Conservation (phyloP, 1,140 invertebrate genomes). For the Andricus grossulariae region DNA sequence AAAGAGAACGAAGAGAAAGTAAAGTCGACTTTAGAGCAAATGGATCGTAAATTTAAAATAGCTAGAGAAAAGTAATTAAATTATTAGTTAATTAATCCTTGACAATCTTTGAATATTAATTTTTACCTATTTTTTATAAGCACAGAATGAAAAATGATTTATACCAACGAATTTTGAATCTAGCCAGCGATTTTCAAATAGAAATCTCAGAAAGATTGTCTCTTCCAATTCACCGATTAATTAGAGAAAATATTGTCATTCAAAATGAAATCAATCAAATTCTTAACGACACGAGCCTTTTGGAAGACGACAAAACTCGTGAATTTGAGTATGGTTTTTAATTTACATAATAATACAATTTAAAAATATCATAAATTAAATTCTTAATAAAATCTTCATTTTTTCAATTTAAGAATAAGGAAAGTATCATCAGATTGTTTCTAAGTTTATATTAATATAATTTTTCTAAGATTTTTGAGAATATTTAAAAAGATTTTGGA, state of each 20-base stretch:
- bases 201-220: conserved; percentile 51
- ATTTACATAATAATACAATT: conserved; percentile 24
- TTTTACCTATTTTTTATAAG: conserved; percentile 2
- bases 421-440: no score
- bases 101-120: neutral
- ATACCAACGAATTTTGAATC: conserved; percentile 53
- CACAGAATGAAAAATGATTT: conserved; percentile 64
- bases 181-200: conserved; percentile 56
- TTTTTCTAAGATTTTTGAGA: no score
- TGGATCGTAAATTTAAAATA: conserved; percentile 55
- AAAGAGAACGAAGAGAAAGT: conserved; percentile 50
- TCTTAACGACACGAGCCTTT: neutral
- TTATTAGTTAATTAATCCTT: neutral
- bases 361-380: neutral
- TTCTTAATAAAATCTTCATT: neutral
- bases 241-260: conserved; percentile 64
- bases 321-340: conserved; percentile 1
- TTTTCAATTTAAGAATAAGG: no score
- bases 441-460: no score
- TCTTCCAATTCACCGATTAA: conserved; percentile 53
- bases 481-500: no score
- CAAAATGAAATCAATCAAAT: conserved; percentile 50
- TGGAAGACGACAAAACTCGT: neutral
- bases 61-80: conserved; percentile 61
- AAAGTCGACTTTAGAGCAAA: conserved; percentile 40